Evolutionary conservation across 2,113 vertebrate genomes (phyloP).

Genomic region (Antigone vipio): DNA sequence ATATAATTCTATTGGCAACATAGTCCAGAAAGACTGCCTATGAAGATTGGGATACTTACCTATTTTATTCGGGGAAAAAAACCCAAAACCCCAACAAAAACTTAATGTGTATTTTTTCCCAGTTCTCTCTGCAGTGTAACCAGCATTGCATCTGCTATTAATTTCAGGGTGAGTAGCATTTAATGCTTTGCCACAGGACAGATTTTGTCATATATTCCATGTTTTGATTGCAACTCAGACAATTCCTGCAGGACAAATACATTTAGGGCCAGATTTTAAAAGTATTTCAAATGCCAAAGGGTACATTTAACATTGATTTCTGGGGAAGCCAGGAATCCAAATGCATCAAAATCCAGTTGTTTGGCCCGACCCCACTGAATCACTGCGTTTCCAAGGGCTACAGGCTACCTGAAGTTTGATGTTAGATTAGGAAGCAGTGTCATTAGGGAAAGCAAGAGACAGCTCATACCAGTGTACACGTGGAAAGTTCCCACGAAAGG

Average conservation of each 20-base stretch:
- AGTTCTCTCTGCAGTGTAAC: not conserved
- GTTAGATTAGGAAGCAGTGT: not conserved
- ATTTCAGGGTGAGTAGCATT: not conserved
- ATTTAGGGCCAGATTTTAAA: not conserved
- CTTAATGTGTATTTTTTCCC: not conserved
- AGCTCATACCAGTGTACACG: not conserved
- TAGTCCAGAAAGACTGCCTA: not conserved
- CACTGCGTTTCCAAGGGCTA: not conserved
- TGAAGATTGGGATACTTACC: not conserved
- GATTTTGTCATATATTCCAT: not conserved
- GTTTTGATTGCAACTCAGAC: not conserved
- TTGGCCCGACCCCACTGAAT: not conserved
- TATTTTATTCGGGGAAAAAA: not conserved
- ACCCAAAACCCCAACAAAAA: too few relatives aligned
- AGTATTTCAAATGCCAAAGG: constrained; percentile 6
- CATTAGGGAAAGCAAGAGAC: accelerated
- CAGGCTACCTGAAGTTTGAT: not conserved
- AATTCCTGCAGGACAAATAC: not conserved
- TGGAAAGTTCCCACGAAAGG: not conserved
- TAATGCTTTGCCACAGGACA: not conserved
- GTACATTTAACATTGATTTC: not conserved
- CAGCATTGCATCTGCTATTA: not conserved
- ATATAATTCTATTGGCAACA: not conserved
- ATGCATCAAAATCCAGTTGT: not conserved
- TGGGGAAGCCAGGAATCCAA: not conserved